phyloP scores from a whole-genome alignment of 2,888 invertebrate species.

The Portevinia maculata region DNA sequence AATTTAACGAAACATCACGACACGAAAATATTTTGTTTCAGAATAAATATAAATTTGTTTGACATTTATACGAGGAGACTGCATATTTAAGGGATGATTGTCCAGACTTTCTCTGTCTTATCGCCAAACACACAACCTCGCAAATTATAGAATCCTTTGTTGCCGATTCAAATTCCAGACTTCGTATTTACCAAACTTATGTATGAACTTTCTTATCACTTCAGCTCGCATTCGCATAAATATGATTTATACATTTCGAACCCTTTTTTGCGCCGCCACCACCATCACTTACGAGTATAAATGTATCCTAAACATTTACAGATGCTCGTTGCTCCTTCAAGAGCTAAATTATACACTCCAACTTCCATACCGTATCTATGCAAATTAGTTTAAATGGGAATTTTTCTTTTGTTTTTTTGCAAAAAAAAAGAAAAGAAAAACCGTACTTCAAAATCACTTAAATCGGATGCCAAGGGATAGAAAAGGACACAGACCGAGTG shows the following conservation, averaged over 20 bases:
- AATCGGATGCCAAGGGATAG: slow-evolving; percentile 38
- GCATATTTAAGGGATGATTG: too few relatives aligned
- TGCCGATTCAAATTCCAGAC: too few relatives aligned
- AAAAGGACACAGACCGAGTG: slow-evolving; percentile 19
- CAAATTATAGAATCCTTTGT: too few relatives aligned
- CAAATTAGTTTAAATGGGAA: slow-evolving; percentile 49
- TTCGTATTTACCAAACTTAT: too few relatives aligned
- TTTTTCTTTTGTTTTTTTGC: slow-evolving; percentile 25
- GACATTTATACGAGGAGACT: too few relatives aligned
- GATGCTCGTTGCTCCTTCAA: not conserved
- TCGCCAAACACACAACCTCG: too few relatives aligned
- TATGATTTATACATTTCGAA: not conserved
- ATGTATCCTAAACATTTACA: not conserved
- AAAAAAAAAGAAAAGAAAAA: too few relatives aligned
- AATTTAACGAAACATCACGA: too few relatives aligned
- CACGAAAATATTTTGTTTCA: too few relatives aligned
- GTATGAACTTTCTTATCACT: not conserved
- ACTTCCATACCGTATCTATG: slow-evolving; percentile 42
- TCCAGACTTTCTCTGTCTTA: too few relatives aligned
- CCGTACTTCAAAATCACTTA: slow-evolving; percentile 55
- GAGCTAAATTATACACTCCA: slow-evolving; percentile 45
- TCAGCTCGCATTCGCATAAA: not conserved
- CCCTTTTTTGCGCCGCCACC: slow-evolving; percentile 3
- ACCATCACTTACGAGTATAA: too few relatives aligned
- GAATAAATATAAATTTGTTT: too few relatives aligned